phyloP scores from a whole-genome alignment of 1,140 invertebrate species.

The Atta cephalotes region DNA sequence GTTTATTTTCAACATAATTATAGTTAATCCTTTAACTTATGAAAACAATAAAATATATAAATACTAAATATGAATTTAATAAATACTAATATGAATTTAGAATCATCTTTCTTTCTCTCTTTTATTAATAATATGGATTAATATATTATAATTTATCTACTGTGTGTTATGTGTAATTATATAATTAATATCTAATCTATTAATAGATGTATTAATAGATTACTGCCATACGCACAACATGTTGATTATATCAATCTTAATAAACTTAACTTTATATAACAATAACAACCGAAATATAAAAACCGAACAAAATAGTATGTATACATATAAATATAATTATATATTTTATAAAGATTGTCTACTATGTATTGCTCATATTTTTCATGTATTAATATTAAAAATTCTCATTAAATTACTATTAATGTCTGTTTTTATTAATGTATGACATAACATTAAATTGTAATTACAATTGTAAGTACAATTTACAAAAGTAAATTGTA shows the following conservation, averaged over 20 bases:
- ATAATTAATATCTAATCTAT: neutral
- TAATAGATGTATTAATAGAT: neutral
- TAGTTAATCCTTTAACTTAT: neutral
- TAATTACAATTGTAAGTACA: no score
- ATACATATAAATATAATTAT: conserved; percentile 18
- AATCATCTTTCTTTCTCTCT: neutral
- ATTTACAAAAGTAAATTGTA: conserved; percentile 12
- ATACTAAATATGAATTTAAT: no score
- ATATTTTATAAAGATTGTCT: conserved; percentile 39
- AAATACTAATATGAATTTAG: neutral
- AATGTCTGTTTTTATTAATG: neutral
- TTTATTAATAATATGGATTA: neutral
- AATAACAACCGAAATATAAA: conserved; percentile 7
- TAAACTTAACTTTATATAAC: neutral
- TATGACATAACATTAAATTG: conserved; percentile 39
- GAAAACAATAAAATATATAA: neutral
- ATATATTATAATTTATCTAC: neutral
- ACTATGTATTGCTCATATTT: conserved; percentile 7
- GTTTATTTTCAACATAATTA: conserved; percentile 75
- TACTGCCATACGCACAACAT: neutral
- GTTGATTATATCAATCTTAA: neutral
- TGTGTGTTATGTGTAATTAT: neutral
- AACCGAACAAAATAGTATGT: neutral
- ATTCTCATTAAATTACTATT: conserved; percentile 13
- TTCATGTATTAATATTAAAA: conserved; percentile 8